Conservation (phyloP, 2,797 vertebrate species). For the Miichthys miiuy region DNA sequence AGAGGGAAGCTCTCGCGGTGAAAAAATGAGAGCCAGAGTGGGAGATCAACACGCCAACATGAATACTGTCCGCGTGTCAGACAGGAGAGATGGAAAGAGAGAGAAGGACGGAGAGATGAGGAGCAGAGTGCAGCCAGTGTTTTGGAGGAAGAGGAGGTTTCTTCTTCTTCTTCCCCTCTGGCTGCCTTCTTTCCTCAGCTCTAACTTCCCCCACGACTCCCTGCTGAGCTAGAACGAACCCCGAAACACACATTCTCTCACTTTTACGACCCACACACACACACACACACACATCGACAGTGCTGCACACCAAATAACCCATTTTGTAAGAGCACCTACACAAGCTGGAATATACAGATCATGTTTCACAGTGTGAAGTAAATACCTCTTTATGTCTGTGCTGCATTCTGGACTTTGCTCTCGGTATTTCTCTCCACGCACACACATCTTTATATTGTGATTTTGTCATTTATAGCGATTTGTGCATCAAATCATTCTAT, state of each 20-base stretch:
- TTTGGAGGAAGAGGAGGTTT: conserved; percentile 2
- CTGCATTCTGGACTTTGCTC: background rate
- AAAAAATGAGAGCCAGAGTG: background rate
- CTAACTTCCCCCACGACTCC: conserved; percentile 10
- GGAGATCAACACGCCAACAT: background rate
- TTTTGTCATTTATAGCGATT: background rate
- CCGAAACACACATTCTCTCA: background rate
- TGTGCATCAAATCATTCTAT: background rate
- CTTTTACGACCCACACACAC: conserved; percentile 7
- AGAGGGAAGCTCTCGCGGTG: background rate
- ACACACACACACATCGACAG: conserved; percentile 4
- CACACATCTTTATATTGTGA: background rate
- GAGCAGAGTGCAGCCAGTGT: conserved; percentile 12
- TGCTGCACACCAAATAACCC: conserved; percentile 8
- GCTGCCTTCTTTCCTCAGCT: conserved; percentile 25
- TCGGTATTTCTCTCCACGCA: background rate
- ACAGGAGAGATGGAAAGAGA: background rate
- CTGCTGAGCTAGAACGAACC: conserved; percentile 25
- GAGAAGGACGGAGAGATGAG: background rate
- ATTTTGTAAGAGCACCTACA: conserved; percentile 35
- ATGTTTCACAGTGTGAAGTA: conserved; percentile 38
- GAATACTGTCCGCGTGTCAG: background rate
- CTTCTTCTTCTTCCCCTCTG: conserved; percentile 22
- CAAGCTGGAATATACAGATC: conserved; percentile 23
- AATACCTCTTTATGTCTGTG: conserved; percentile 25